These are phyloP conservation scores for Ardeotis arabs DNA, from an alignment of 2,113 vertebrate genomes.

Conservation along the genomic window DNA sequence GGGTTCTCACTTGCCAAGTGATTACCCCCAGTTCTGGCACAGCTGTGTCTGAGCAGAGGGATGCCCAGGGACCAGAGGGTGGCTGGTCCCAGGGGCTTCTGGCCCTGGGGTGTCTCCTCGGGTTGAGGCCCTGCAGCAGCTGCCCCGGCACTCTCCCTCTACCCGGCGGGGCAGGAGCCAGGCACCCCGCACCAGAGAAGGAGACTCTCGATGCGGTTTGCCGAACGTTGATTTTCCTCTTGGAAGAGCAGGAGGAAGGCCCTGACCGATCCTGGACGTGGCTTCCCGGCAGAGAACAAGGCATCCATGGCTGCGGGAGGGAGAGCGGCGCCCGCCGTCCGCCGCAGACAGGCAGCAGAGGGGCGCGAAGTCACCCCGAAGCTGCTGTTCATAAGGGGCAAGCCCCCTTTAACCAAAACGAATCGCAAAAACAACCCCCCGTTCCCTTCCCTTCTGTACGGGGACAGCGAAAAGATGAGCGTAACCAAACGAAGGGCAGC, in stretches of 20 bases:
- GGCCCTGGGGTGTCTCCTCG: no score
- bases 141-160: not conserved
- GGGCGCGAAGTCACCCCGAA: rapidly evolving
- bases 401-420: not conserved
- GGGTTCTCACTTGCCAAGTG: not conserved
- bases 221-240: no score
- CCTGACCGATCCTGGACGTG: not conserved
- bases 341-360: no score
- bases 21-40: rapidly evolving
- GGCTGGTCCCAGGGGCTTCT: not conserved
- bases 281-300: rapidly evolving
- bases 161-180: rapidly evolving
- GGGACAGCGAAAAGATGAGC: not conserved
- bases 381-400: rapidly evolving
- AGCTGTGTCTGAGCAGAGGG: not conserved
- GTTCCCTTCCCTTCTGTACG: rapidly evolving
- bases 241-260: not conserved
- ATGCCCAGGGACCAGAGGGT: rapidly evolving
- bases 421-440: not conserved
- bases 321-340: not conserved
- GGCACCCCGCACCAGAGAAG: no score
- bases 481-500: not conserved
- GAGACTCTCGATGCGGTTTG: rapidly evolving
- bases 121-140: no score
- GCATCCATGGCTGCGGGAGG: rapidly evolving